These are phyloP conservation scores for Trichonephila clavata DNA, from an alignment of 1,140 invertebrate species.

Conservation along the genomic window DNA sequence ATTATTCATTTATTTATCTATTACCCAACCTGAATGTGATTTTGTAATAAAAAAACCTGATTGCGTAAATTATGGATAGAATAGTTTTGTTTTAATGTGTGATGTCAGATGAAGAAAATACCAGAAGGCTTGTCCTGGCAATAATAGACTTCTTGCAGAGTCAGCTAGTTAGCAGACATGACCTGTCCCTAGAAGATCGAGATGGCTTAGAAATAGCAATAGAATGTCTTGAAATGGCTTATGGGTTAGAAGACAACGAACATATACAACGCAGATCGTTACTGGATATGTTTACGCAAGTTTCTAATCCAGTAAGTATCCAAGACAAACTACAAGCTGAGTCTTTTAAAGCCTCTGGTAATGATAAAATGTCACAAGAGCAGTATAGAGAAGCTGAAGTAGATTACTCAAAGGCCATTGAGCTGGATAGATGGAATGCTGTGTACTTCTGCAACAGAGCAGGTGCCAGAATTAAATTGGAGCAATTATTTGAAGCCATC, in stretches of 20 bases:
- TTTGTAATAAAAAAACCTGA: neutral
- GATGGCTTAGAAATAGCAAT: constrained; percentile 45
- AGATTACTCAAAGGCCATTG: constrained; percentile 29
- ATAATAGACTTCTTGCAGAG: constrained; percentile 50
- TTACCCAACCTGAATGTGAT: neutral
- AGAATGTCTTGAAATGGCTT: constrained; percentile 50
- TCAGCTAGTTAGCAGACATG: neutral
- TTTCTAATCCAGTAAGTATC: constrained; percentile 44
- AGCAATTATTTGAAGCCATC: constrained; percentile 20
- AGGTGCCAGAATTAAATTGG: constrained; percentile 6
- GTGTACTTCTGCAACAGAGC: constrained; percentile 67
- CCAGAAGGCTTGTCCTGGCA: constrained; percentile 35
- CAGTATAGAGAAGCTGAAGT: constrained; percentile 19
- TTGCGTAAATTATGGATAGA: neutral
- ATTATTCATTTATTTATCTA: neutral
- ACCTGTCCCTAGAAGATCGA: constrained; percentile 37
- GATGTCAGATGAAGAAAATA: constrained; percentile 51
- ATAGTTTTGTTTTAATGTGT: neutral
- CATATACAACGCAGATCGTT: constrained; percentile 3
- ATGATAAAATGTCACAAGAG: neutral
- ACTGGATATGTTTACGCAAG: constrained; percentile 54
- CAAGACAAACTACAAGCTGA: constrained; percentile 32
- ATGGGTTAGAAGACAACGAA: neutral
- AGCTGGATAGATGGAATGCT: constrained; percentile 53
- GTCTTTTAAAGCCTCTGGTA: constrained; percentile 8